Evolutionary conservation across 2,113 vertebrate genomes (phyloP).

Genomic region (Scortum barcoo): DNA sequence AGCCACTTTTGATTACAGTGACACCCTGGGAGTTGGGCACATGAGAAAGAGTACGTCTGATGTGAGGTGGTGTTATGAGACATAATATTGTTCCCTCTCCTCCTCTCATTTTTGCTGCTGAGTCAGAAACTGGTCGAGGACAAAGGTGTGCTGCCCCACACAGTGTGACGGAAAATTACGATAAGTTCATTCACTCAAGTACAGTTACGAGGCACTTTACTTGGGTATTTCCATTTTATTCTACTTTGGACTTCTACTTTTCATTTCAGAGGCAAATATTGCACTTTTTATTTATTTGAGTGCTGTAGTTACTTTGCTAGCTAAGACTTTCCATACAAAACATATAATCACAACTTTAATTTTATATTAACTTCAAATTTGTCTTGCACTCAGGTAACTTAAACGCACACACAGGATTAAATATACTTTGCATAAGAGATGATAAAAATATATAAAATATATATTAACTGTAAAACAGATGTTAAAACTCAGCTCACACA

Average conservation of each 20-base stretch:
- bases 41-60: conserved; percentile 48
- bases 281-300: background rate
- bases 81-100: conserved; percentile 86
- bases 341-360: background rate
- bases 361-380: background rate
- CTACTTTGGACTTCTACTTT: background rate
- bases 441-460: background rate
- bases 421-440: background rate
- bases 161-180: conserved; percentile 34
- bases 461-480: background rate
- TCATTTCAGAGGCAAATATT: background rate
- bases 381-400: background rate
- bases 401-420: background rate
- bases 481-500: background rate
- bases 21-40: conserved; percentile 72
- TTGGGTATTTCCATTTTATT: conserved; percentile 6
- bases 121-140: conserved; percentile 74
- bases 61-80: conserved; percentile 80
- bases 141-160: conserved; percentile 55
- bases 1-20: conserved; percentile 79
- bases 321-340: conserved; percentile 1
- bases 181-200: conserved; percentile 1
- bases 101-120: conserved; percentile 78
- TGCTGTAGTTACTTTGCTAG: background rate
- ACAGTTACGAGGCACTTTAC: background rate